These are phyloP conservation scores for Dicentrarchus labrax DNA, from an alignment of 2,113 vertebrate species.

Conservation along the genomic window DNA sequence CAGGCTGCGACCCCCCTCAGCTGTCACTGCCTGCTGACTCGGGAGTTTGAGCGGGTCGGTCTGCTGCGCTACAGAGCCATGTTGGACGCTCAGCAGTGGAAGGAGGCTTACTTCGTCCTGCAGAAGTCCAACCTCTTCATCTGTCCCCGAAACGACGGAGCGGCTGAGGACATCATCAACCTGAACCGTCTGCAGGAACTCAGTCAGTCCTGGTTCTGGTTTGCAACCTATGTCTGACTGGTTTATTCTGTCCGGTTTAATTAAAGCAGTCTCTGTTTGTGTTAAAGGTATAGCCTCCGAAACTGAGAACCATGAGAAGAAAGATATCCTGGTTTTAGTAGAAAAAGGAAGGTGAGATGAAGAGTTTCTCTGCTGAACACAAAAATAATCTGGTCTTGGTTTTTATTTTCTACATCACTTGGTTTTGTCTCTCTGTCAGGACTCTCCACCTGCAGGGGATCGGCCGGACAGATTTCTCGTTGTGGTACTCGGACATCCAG, in stretches of 20 bases:
- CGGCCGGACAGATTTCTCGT: conserved; percentile 87
- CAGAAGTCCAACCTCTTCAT: conserved; percentile 97
- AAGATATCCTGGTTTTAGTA: conserved; percentile 93
- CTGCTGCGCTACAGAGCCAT: conserved; percentile 92
- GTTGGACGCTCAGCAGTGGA: conserved; percentile 93
- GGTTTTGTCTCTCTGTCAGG: conserved; percentile 77
- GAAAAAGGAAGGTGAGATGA: conserved; percentile 93
- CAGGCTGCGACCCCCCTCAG: conserved; percentile 93
- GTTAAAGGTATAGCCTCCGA: conserved; percentile 87
- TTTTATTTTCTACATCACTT: no score
- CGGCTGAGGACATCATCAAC: conserved; percentile 95
- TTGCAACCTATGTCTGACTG: neutral
- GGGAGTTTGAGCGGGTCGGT: conserved; percentile 93
- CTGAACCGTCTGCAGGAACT: conserved; percentile 96
- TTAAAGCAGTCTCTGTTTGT: conserved; percentile 7
- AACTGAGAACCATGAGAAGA: conserved; percentile 90
- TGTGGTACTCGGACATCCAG: conserved; percentile 92
- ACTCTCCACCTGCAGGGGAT: conserved; percentile 94
- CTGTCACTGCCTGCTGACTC: conserved; percentile 93
- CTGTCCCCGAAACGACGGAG: conserved; percentile 86
- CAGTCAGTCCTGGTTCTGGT: conserved; percentile 81
- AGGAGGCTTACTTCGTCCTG: conserved; percentile 92
- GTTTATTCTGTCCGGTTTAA: neutral
- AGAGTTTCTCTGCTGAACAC: neutral
- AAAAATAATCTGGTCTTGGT: fast-evolving